Evolutionary conservation across 2,888 invertebrate species (phyloP).

Genomic region (Oegoconia quadripuncta): DNA sequence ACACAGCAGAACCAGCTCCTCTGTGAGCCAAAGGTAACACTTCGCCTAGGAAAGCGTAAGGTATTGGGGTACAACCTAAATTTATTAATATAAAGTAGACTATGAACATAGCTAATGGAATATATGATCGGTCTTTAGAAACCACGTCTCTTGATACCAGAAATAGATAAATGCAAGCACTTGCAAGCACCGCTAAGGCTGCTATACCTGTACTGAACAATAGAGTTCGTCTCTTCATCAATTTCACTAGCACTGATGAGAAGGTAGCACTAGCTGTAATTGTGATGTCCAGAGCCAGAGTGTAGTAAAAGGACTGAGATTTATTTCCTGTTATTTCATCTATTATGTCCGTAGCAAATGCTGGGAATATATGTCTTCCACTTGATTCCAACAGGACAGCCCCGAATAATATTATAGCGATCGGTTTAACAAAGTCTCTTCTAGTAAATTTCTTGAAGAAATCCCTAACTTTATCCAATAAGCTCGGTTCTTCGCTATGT

Average conservation of each 20-base stretch:
- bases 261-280: slow-evolving; percentile 40
- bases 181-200: slow-evolving; percentile 32
- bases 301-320: slow-evolving; percentile 41
- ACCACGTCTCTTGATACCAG: slow-evolving; percentile 30
- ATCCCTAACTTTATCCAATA: slow-evolving; percentile 13
- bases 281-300: slow-evolving; percentile 42
- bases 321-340: slow-evolving; percentile 38
- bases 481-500: slow-evolving; percentile 7
- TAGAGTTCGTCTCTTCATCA: slow-evolving; percentile 43
- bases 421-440: slow-evolving; percentile 48
- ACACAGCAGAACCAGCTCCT: slow-evolving; percentile 37
- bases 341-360: slow-evolving; percentile 51
- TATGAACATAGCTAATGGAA: slow-evolving; percentile 40
- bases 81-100: slow-evolving; percentile 48
- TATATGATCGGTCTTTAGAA: slow-evolving; percentile 31
- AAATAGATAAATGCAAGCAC: slow-evolving; percentile 39
- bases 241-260: slow-evolving; percentile 43
- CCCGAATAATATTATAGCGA: slow-evolving; percentile 35
- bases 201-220: slow-evolving; percentile 44
- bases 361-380: slow-evolving; percentile 50
- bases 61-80: slow-evolving; percentile 54
- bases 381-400: slow-evolving; percentile 40
- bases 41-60: slow-evolving; percentile 52
- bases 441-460: slow-evolving; percentile 41
- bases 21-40: slow-evolving; percentile 51